Evolutionary conservation across 2,888 invertebrate genomes (phyloP).

Genomic region (Caenorhabditis afra): DNA sequence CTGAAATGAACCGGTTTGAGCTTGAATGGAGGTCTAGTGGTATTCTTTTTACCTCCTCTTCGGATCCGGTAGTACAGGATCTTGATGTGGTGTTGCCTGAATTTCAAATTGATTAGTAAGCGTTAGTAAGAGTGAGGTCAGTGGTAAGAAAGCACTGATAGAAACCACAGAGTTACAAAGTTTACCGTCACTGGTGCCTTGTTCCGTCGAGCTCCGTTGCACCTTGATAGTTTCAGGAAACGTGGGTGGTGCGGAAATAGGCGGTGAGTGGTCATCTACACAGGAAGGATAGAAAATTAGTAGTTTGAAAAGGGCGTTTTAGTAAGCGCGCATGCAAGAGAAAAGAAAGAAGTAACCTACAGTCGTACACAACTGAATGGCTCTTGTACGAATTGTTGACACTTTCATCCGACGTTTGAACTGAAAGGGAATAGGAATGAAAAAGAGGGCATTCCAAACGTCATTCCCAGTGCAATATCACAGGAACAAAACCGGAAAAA

Average conservation of each 20-base stretch:
- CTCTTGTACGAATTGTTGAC: conserved; percentile 50
- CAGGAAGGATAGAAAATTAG: not conserved
- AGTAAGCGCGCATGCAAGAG: conserved; percentile 22
- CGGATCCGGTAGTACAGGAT: conserved; percentile 47
- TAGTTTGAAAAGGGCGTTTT: conserved; percentile 28
- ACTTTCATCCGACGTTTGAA: conserved; percentile 47
- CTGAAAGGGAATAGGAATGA: conserved; percentile 17
- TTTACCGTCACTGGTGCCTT: conserved; percentile 44
- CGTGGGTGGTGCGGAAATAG: conserved; percentile 21
- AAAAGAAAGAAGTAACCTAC: conserved; percentile 47
- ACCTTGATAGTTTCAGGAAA: conserved; percentile 19
- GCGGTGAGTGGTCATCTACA: conserved; percentile 41
- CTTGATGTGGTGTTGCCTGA: conserved; percentile 48
- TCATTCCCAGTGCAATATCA: no score
- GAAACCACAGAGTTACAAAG: conserved; percentile 21
- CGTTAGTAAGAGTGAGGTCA: not conserved
- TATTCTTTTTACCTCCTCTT: conserved; percentile 44
- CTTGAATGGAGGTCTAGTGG: no score
- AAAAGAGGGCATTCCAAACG: no score
- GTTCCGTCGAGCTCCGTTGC: conserved; percentile 1
- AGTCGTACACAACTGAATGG: conserved; percentile 55
- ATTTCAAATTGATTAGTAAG: not conserved
- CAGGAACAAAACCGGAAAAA: conserved; percentile 11
- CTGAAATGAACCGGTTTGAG: conserved; percentile 40
- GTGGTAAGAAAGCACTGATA: not conserved